Evolutionary conservation across 2,888 invertebrate genomes (phyloP), one percentile per base, ranked within the genome.

Genomic region (Drosophila mimetica): DNA sequence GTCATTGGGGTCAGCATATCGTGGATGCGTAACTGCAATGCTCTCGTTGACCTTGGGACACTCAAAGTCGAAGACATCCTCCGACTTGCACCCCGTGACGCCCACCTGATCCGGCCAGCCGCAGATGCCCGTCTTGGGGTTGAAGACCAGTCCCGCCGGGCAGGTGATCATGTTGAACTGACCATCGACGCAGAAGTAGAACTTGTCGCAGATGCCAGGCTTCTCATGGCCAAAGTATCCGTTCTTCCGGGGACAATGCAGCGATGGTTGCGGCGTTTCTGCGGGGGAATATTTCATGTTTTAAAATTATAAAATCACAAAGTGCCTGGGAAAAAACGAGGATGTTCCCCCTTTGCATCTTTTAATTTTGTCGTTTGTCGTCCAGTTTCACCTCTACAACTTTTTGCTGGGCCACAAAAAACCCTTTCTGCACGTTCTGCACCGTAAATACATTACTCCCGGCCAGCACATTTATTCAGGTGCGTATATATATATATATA

Each of bases 41-140:
- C 93, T 93, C 77, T 95, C 95, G 86, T 95, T 94, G 13, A 96
- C 96, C 83, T 94, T 93, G 0, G 97, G 97, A 79, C 97, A 97
- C 18, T 94, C 93, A 91, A 97, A 97, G 82, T 95, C 93, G 92
- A 97, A 97, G 34, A 97, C 94, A 44, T 97, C 97, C 92, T 95
- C 93, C 8, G 97, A 96, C 2, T 96, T 95, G 90, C 97, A 97
- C 13, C 96, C 96, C 88, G 94, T 94, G 91, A 97, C 96, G 90
- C 97, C 96, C 7, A 97, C 97, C 90, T 97, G 97, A 92, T 97
- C 97, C 0, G 97, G 95, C 97, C 97, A 97, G 18, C 96, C 96
- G 91, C 97, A 97, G 84, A 97, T 97, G 70, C 97, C 97, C 41
- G 95, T 96, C 90, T 95, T 96, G 77, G 96, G 96, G 88, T 96